Evolutionary conservation across 2,888 invertebrate species (phyloP).

Genomic region (Zele albiditarsus): DNA sequence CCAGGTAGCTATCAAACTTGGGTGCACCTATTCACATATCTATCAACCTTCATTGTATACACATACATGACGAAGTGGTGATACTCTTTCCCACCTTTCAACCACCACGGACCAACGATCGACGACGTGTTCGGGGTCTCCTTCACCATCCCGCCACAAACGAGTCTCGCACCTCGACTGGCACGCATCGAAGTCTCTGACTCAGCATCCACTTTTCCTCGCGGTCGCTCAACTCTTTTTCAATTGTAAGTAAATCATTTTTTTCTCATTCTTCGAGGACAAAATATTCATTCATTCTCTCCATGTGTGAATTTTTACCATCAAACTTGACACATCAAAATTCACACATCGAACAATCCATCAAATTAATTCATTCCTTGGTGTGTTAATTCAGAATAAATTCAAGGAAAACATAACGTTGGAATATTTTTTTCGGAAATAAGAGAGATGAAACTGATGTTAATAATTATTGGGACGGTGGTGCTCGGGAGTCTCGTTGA

Average conservation of each 20-base stretch:
- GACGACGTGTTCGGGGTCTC: slow-evolving; percentile 70
- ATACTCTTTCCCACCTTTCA: slow-evolving; percentile 54
- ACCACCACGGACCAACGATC: slow-evolving; percentile 54
- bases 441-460: slow-evolving; percentile 61
- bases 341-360: too few species aligned
- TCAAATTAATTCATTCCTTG: too few species aligned
- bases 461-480: slow-evolving; percentile 56
- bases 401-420: too few species aligned
- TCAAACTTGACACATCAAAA: too few species aligned
- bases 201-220: slow-evolving; percentile 46
- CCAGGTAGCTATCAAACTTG: neutral
- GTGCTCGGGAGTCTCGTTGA: slow-evolving; percentile 55
- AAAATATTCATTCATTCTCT: too few species aligned
- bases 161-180: slow-evolving; percentile 71
- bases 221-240: neutral
- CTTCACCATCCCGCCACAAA: slow-evolving; percentile 70
- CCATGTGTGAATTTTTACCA: too few species aligned
- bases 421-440: too few species aligned
- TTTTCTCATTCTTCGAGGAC: slow-evolving; percentile 9
- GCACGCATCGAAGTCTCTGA: slow-evolving; percentile 66
- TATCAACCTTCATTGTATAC: neutral
- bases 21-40: neutral
- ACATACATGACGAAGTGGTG: slow-evolving; percentile 36
- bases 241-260: slow-evolving; percentile 5
- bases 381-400: too few species aligned